A percentile compares a stretch with the other conserved stretches of the same genome.
Evolutionary conservation across 2,888 invertebrate species (phyloP).

Genomic region (Diogma glabrata): DNA sequence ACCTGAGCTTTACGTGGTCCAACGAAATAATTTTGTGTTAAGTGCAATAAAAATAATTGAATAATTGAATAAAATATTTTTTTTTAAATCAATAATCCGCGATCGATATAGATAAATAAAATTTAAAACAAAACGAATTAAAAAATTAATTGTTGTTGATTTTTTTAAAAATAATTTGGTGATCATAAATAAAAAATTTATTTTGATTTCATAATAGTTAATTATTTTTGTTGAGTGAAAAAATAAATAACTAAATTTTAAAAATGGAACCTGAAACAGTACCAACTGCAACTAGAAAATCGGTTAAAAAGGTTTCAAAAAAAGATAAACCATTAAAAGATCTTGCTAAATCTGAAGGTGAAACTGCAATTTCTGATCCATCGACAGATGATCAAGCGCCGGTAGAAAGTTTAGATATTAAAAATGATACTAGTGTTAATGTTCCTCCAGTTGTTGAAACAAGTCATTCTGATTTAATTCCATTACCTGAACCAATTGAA

Average conservation of each 20-base stretch:
- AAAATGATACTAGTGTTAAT: background rate
- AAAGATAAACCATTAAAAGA: constrained; percentile 8
- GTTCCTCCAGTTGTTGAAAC: too few relatives aligned
- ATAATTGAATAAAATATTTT: constrained; percentile 6
- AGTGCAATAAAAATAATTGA: background rate
- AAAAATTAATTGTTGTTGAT: constrained; percentile 4
- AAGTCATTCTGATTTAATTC: background rate
- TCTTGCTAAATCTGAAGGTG: constrained; percentile 6
- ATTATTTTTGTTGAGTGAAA: too few relatives aligned
- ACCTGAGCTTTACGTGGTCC: constrained; percentile 19
- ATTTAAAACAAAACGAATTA: constrained; percentile 6
- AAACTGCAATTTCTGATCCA: constrained; percentile 1
- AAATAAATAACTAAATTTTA: constrained; percentile 6
- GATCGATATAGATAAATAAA: constrained; percentile 3
- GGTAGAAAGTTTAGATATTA: background rate
- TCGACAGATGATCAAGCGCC: background rate
- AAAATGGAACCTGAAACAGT: constrained; percentile 11
- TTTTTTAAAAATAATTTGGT: too few relatives aligned
- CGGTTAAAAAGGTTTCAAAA: constrained; percentile 7
- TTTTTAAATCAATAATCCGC: background rate
- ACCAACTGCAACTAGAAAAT: constrained; percentile 6
- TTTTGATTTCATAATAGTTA: too few relatives aligned
- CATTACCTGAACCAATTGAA: constrained; percentile 10
- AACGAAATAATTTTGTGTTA: constrained; percentile 13
- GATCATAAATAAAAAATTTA: too few relatives aligned